Evolutionary conservation across 2,113 vertebrate genomes (phyloP), one percentile per base, ranked within the genome.

Genomic region (Siniperca knerii): DNA sequence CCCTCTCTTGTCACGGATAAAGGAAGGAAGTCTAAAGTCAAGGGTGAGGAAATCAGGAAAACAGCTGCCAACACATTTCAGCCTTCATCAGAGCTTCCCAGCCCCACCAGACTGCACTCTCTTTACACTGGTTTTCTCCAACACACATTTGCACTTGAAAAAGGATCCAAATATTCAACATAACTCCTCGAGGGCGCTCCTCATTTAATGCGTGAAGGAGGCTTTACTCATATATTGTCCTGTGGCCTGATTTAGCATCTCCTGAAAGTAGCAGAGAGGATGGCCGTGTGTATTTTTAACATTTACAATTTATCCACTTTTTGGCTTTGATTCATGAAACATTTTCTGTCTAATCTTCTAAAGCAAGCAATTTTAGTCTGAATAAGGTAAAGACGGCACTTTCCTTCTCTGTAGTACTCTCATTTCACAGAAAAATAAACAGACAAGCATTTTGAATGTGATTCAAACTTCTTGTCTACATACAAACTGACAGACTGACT

Each of bases 81-180:
- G 75, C 82, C 82, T 88, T 78, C 86, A 75, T 77, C 60, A 81
- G 50, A 71, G 83, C 83, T 65, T 65, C 72, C 58, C 83, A 60
- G 72, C 67, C 58, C 77, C 71, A 76, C 52, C 42, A 83, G 72
- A n/a, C 81, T n/a, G 44, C 42, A 10, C 66, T 76, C 52, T 48
- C 73, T 68, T 20, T 33, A 35, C 74, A 6, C 67, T 55, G 42
- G 18, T 40, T 68, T 50, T 4, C 67, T 76, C 46, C 46, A 55
- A 62, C 62, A 50, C 77, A 75, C 42, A 83, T 76, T 83, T 71
- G 66, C 85, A 78, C 78, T 78, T 78, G 82, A 88, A 81, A 85
- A 81, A 50, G 23, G 21, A 85, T 85, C 83, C 75, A 76, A 61
- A 89, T 68, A 76, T 85, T 77, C 46, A 35, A 29, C 79, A 58